Percentiles rank a stretch among this genome's conserved stretches.
Conservation (phyloP, 1,140 invertebrate species). For the Parapsyche elsis region DNA sequence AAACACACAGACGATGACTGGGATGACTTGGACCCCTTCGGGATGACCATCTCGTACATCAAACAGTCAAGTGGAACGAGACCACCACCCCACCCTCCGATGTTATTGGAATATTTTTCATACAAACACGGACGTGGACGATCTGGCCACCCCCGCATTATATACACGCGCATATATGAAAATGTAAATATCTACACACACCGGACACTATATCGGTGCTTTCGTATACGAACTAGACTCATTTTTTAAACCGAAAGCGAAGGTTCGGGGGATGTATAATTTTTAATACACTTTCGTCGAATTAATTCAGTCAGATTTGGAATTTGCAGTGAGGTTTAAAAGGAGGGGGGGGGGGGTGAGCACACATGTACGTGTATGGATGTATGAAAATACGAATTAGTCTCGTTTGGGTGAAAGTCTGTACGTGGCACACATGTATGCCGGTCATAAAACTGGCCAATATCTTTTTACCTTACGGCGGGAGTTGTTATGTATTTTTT, state of each 20-base stretch:
- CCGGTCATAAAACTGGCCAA: constrained; percentile 55
- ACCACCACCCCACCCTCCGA: not conserved
- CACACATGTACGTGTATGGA: constrained; percentile 1
- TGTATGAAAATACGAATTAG: constrained; percentile 28
- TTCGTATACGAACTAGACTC: not conserved
- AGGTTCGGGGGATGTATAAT: too few species aligned
- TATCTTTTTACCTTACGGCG: constrained; percentile 55
- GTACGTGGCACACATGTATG: constrained; percentile 47
- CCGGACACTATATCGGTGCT: too few species aligned
- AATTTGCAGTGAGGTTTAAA: too few species aligned
- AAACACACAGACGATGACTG: constrained; percentile 3
- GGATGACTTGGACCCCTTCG: not conserved
- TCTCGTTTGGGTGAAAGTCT: not conserved
- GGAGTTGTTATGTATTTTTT: constrained; percentile 44
- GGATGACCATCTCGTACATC: constrained; percentile 19
- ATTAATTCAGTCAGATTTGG: too few species aligned
- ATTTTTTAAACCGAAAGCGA: too few species aligned
- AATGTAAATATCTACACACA: constrained; percentile 36
- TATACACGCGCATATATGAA: constrained; percentile 39
- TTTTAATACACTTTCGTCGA: too few species aligned
- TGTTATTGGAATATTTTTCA: constrained; percentile 52
- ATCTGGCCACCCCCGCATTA: constrained; percentile 34
- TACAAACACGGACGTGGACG: constrained; percentile 49
- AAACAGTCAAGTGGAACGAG: not conserved
- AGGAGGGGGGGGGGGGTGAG: too few species aligned